Conservation (phyloP, 2,888 invertebrate species). For the Heliconius cydno region DNA sequence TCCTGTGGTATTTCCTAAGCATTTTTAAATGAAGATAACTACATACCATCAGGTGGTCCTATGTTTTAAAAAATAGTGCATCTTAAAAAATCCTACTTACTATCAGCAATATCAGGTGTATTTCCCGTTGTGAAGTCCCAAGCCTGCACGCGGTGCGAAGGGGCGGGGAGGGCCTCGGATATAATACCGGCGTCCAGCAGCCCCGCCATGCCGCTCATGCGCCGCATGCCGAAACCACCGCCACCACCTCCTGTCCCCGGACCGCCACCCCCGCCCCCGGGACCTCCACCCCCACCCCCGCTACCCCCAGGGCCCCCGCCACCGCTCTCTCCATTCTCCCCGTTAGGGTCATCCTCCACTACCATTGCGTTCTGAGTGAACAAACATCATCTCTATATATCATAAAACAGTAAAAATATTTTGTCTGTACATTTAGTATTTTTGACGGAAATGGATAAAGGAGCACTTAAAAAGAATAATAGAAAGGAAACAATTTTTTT, state of each 20-base stretch:
- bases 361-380: constrained; percentile 72
- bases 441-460: too few relatives aligned
- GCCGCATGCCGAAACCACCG: constrained; percentile 56
- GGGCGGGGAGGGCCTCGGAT: constrained; percentile 83
- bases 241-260: constrained; percentile 34
- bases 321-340: constrained; percentile 39
- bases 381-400: neutral
- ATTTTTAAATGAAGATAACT: too few relatives aligned
- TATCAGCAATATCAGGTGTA: constrained; percentile 89
- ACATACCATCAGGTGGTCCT: too few relatives aligned
- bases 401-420: too few relatives aligned
- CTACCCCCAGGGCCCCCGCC: neutral
- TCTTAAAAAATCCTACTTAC: constrained; percentile 75
- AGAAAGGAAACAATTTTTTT: too few relatives aligned
- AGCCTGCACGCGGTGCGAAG: constrained; percentile 91
- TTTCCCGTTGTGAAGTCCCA: constrained; percentile 90
- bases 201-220: constrained; percentile 69
- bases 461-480: too few relatives aligned
- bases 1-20: too few relatives aligned
- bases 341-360: constrained; percentile 73
- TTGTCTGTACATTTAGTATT: too few relatives aligned
- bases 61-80: neutral
- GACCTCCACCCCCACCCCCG: neutral
- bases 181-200: constrained; percentile 74
- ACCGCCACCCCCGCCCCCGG: constrained; percentile 46